A percentile compares a stretch with the other conserved stretches of the same genome.
Evolutionary conservation across 2,113 vertebrate species (phyloP).

Genomic region (Panurus biarmicus): DNA sequence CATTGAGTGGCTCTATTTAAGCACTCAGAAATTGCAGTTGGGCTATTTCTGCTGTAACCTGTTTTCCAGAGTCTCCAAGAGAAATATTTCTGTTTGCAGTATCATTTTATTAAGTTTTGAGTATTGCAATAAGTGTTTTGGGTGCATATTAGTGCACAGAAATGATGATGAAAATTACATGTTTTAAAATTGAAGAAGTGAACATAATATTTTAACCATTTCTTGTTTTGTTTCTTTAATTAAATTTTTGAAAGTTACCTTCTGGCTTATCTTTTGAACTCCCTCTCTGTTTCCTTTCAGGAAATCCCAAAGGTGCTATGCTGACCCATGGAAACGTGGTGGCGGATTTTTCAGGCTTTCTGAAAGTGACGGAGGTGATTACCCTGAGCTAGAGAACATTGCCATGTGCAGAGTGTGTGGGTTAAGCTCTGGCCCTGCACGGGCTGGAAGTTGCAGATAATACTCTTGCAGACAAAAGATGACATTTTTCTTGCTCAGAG

Average conservation of each 20-base stretch:
- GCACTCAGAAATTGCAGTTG: not conserved
- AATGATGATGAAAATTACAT: not conserved
- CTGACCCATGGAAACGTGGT: conserved; percentile 96
- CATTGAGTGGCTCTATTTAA: not conserved
- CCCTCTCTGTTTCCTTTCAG: conserved; percentile 66
- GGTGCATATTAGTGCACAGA: not conserved
- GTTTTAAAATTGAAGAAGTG: not conserved
- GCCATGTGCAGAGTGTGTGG: not conserved
- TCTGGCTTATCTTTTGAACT: not conserved
- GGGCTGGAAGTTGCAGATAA: not conserved
- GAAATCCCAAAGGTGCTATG: conserved; percentile 97
- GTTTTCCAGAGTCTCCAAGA: not conserved
- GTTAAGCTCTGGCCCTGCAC: not conserved
- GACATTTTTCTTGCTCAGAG: not conserved
- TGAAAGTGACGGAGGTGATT: conserved; percentile 98
- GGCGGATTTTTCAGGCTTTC: conserved; percentile 94
- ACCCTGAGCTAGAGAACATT: conserved; percentile 30
- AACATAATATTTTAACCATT: not conserved
- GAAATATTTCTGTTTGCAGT: not conserved
- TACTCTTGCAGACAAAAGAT: not conserved
- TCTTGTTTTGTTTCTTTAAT: not conserved
- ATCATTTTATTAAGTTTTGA: not conserved
- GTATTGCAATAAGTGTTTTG: not conserved
- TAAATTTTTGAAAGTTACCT: not conserved
- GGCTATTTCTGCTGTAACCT: not conserved